Base-by-base conservation (phyloP, 2,113 vertebrate species). In the Mungos mungo region DNA sequence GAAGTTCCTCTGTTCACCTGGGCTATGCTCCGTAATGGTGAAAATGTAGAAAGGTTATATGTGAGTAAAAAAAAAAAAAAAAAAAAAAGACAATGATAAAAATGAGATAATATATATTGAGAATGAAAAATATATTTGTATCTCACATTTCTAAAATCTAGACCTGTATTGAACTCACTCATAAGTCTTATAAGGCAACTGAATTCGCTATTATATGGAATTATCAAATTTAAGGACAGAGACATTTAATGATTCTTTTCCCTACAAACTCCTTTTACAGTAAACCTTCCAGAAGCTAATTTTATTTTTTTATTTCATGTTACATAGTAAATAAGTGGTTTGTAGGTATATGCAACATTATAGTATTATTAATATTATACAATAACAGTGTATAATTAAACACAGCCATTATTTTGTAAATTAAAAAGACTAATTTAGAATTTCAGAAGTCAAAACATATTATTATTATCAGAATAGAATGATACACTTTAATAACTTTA, bases 41-140 rank as follows among this genome's bases (percentile, higher is more conserved):
- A 79, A 95, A 45, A 90, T 66, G 29, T 69, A 77, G 57, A 69
- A 93, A 57, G 50, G 3, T 47, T 83, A 65, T 38, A 47, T 35
- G 47, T 38, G 63, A 68, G 38, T 63, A 66, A 41, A n/a, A 65
- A 66, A 66, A 45, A 72, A 66, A 77, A 3, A 16, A 66, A 41
- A n/a, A 65, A 66, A 66, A 45, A 72, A 66, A 77, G 5, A 16
- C 35, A 60, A 23, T 41, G 52, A 82, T 77, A 90, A 57, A 45
- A 76, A 57, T 83, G 33, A 92, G 41, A 54, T 41, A 29, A 65
- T 45, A 72, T 23, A 80, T 41, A 50, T 38, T 87, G 23, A 83
- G 57, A 96, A 15, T 93, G 7, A 90, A 96, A 63, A 72, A 72
- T 80, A 65, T 54, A 79, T 65, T 85, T 90, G 77, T 79, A 84